phyloP scores from a whole-genome alignment of 2,888 invertebrate species.

The Epinotia brunnichana region DNA sequence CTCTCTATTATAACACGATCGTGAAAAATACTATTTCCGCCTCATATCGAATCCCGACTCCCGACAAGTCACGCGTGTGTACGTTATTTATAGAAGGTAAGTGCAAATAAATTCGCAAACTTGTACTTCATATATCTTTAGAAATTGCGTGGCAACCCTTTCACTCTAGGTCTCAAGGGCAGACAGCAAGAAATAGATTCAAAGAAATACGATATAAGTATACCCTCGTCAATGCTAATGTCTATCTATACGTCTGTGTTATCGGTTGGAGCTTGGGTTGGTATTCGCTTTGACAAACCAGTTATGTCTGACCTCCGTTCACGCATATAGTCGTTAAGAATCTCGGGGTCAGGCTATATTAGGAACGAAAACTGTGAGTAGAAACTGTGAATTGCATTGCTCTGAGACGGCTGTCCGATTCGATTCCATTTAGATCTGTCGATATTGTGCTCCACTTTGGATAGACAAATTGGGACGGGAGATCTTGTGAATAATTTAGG shows the following conservation, averaged over 20 bases:
- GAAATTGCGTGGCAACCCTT: constrained; percentile 10
- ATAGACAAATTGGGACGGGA: not conserved
- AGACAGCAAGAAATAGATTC: constrained; percentile 11
- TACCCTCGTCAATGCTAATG: constrained; percentile 19
- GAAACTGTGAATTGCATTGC: not conserved
- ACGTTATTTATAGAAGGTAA: not conserved
- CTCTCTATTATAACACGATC: too few species aligned
- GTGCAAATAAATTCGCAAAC: not conserved
- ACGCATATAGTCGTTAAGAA: not conserved
- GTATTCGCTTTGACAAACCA: not conserved
- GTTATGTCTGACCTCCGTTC: not conserved
- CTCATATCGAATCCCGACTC: too few species aligned
- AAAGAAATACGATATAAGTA: not conserved
- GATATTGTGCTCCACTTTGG: not conserved
- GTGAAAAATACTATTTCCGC: too few species aligned
- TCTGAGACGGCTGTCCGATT: not conserved
- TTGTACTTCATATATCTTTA: not conserved
- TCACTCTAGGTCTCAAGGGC: not conserved
- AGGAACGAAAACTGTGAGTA: not conserved
- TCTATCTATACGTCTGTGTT: not conserved
- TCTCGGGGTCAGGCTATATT: not conserved
- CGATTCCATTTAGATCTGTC: constrained; percentile 5
- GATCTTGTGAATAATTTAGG: not conserved
- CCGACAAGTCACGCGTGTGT: not conserved
- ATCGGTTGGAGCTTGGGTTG: too few species aligned